Evolutionary conservation across 2,888 invertebrate genomes (phyloP), one percentile per base, ranked within the genome.

Genomic region (Drosophila sordidapex): DNA sequence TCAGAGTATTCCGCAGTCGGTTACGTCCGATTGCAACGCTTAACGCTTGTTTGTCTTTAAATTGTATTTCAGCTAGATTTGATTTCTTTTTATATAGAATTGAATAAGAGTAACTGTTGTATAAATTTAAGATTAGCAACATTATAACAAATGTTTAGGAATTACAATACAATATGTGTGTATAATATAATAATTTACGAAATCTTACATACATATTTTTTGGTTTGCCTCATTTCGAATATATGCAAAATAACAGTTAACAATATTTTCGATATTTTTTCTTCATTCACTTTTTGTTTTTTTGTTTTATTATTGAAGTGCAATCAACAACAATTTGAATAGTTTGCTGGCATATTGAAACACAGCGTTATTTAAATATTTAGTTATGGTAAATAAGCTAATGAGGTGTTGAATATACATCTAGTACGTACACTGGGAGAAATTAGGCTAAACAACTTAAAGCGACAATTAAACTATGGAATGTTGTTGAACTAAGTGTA

Each of bases 181-280:
- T 54, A 11, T 54, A 79, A 72, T 79, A 73, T 58, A 79, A 81
- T 84, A 83, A 77, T 75, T 84, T 73, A 76, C 38, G 74, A 76
- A 87, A 70, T 78, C 70, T 78, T 78, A 69, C 36, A 56, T 59
- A 66, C 43, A 66, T 59, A 52, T 65, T 70, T 75, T 77, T 72
- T 67, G 72, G 63, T 79, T 79, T 76, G 57, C 70, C 66, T 70
- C 70, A 70, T 74, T 68, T 70, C 21, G 51, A 74, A 79, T 74
- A 83, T 80, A 83, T 80, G 85, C 88, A 85, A 85, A 82, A 85
- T 81, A 85, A 85, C 85, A 82, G 69, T 76, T 83, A 85, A 88
- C 88, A 80, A 71, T 49, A 53, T 75, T 63, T 67, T 25, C 46
- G 2, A 31, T 48, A 18, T 53, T 29, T 70, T 27, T 8, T 36